Evolutionary conservation across 2,113 vertebrate species (phyloP).

Genomic region (Chaetodon trifascialis): DNA sequence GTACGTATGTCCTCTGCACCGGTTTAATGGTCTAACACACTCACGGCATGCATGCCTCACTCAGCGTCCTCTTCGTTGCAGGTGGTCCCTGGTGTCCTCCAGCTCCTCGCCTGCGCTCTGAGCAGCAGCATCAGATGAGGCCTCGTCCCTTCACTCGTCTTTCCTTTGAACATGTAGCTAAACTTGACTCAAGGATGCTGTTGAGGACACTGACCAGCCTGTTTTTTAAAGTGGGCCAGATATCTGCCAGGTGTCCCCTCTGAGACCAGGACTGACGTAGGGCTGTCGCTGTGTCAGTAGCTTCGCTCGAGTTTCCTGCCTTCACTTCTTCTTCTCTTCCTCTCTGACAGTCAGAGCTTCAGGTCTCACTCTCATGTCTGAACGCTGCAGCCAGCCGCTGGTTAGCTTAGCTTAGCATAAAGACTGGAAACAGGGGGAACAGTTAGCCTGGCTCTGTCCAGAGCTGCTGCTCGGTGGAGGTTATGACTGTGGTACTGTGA

Average conservation of each 20-base stretch:
- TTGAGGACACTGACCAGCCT: neutral
- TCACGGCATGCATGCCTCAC: too few relatives aligned
- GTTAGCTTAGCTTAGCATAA: neutral
- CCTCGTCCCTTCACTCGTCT: neutral
- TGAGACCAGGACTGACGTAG: neutral
- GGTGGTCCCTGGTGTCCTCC: neutral
- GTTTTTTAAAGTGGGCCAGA: neutral
- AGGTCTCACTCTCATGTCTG: too few relatives aligned
- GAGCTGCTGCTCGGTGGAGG: too few relatives aligned
- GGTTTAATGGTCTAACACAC: too few relatives aligned
- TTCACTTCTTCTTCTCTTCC: too few relatives aligned
- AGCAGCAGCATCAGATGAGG: neutral
- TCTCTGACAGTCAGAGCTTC: too few relatives aligned
- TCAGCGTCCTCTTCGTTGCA: neutral
- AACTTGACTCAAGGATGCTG: neutral
- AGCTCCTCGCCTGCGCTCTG: neutral
- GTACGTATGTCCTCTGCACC: constrained; percentile 12
- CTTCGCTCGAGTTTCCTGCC: too few relatives aligned
- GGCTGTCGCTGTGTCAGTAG: neutral
- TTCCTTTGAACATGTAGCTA: too few relatives aligned
- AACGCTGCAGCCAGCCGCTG: neutral
- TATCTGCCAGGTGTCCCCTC: neutral
- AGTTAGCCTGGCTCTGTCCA: too few relatives aligned
- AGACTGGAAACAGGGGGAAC: neutral
- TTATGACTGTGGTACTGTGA: too few relatives aligned